Evolutionary conservation across 2,113 vertebrate species (phyloP), one percentile per base, ranked within the genome.

Genomic region (Thomomys bottae): DNA sequence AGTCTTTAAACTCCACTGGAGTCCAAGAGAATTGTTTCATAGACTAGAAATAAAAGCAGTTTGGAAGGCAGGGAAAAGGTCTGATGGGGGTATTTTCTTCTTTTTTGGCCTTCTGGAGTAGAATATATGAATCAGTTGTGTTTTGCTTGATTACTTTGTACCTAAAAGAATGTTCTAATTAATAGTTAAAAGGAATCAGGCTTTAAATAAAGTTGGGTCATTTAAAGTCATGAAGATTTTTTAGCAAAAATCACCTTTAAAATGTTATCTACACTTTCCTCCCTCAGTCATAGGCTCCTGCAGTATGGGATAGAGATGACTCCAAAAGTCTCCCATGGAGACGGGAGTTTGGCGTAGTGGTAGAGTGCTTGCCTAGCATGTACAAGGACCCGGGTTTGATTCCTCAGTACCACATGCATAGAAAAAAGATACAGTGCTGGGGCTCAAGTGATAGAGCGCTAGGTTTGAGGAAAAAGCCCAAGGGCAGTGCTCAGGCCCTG

Each of bases 201-300:
- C 85, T 93, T 96, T 93, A 95, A 81, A 76, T 85, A 86, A 93
- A 95, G 92, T 72, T 45, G 14, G 77, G 28, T 89, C 91, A 76
- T 96, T 94, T 75, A 17, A 95, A 96, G 93, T 95, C 0, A 89
- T 85, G 87, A 72, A 32, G 49, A 54, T 95, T 93, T 96, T 91
- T 84, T 91, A 86, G 91, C 36, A 68, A 87, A 90, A 88, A 54
- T 54, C 14, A 6, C 73, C 84, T 96, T 95, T 66, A 94, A 95
- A 97, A 96, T 81, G 89, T 90, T 9, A 0, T 89, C 88, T 95
- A 92, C 28, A 83, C 26, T 12, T 49, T 49, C 49, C 49, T 54
- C 49, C 6, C 81, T 75, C 4, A 57, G 91, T 92, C 61, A 63
- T 76, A 92, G 87, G 84, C 84, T 61, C 93, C 61, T 66, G 63